These are phyloP conservation scores for Xanthorhoe designata DNA, from an alignment of 2,888 invertebrate genomes.

Conservation along the genomic window DNA sequence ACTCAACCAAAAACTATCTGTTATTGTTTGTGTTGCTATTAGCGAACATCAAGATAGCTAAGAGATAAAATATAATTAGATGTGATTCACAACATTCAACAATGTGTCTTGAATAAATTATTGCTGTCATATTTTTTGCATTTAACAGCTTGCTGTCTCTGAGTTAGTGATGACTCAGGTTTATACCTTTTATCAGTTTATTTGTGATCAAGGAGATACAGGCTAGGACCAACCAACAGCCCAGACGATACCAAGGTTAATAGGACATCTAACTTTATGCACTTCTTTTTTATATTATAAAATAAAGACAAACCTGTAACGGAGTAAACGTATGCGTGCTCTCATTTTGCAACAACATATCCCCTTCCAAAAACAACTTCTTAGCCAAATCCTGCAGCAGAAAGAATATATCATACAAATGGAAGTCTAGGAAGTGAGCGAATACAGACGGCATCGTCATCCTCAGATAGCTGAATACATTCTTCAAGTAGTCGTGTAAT, in stretches of 20 bases:
- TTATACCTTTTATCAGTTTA: background rate
- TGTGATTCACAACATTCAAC: background rate
- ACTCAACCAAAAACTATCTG: background rate
- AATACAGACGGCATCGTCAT: constrained; percentile 92
- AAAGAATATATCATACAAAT: constrained; percentile 95
- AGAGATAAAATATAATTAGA: background rate
- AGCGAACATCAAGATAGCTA: background rate
- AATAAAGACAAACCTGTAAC: constrained; percentile 86
- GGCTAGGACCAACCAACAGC: background rate
- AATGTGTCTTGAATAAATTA: background rate
- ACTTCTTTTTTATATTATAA: too few species aligned
- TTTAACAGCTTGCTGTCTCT: background rate
- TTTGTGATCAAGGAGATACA: background rate
- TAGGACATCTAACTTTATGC: too few species aligned
- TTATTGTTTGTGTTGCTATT: background rate
- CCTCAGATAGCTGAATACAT: constrained; percentile 90
- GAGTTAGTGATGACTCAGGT: background rate
- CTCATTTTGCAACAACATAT: constrained; percentile 87
- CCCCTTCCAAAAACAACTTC: constrained; percentile 91
- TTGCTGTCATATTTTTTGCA: background rate
- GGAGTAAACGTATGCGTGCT: constrained; percentile 90
- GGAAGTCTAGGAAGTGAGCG: constrained; percentile 94
- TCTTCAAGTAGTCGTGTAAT: constrained; percentile 92
- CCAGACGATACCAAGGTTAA: too few species aligned
- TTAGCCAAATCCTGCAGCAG: constrained; percentile 93